phyloP scores from a whole-genome alignment of 2,797 vertebrate species.

The Steatocranus sp. region DNA sequence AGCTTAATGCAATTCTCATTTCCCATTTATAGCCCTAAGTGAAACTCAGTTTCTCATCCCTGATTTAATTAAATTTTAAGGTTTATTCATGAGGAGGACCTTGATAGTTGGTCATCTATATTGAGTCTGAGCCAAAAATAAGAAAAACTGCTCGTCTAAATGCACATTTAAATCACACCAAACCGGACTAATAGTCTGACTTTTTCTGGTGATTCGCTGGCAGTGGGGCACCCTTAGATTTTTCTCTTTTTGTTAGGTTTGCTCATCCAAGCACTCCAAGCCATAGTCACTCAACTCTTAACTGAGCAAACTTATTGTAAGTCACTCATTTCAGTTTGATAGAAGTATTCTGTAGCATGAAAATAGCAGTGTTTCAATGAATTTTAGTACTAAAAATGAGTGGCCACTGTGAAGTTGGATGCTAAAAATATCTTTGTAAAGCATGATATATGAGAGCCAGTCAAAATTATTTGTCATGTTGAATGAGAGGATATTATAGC shows the following conservation, averaged over 20 bases:
- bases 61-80: not conserved
- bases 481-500: not conserved
- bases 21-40: not conserved
- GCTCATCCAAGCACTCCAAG: not conserved
- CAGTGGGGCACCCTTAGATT: fast-evolving
- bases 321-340: not conserved
- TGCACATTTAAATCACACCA: not conserved
- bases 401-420: not conserved
- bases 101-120: not conserved
- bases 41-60: too few species aligned
- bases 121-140: not conserved
- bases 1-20: fast-evolving
- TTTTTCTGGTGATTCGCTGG: not conserved
- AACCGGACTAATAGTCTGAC: not conserved
- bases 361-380: not conserved
- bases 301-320: fast-evolving
- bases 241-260: not conserved
- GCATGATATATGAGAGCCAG: not conserved
- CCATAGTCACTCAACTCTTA: not conserved
- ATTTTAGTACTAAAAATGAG: not conserved
- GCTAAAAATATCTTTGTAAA: not conserved
- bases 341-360: not conserved
- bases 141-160: not conserved
- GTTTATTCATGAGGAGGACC: fast-evolving
- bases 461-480: not conserved